Evolutionary conservation across 2,797 vertebrate genomes (phyloP).

Genomic region (Micromesistius poutassou): DNA sequence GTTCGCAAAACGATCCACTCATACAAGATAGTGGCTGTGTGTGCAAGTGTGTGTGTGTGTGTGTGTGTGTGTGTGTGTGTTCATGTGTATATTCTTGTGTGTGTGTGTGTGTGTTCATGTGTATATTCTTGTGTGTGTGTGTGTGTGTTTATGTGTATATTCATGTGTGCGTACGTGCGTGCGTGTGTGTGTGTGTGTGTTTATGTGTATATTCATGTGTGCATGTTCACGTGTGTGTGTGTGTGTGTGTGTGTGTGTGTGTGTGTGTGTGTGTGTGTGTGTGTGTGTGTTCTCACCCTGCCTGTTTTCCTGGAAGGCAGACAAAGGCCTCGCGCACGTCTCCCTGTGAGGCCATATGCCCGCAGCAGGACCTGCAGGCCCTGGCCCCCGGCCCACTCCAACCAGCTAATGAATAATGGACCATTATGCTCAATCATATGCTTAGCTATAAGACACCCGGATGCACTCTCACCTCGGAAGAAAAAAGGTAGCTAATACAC

Average conservation of each 20-base stretch:
- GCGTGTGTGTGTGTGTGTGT: slow-evolving; percentile 1
- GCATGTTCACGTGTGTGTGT: not conserved
- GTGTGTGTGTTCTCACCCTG: not conserved
- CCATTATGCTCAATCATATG: slow-evolving; percentile 72
- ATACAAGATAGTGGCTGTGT: not conserved
- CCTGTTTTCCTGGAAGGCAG: slow-evolving; percentile 39
- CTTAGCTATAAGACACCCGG: slow-evolving; percentile 45
- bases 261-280: slow-evolving; percentile 4
- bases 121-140: too few relatives aligned
- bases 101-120: too few relatives aligned
- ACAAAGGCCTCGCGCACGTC: slow-evolving; percentile 56
- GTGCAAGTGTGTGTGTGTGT: not conserved
- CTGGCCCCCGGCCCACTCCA: slow-evolving; percentile 64
- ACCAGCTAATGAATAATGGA: slow-evolving; percentile 71
- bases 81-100: too few relatives aligned
- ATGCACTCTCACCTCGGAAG: not conserved
- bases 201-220: not conserved
- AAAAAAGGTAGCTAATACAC: slow-evolving; percentile 7
- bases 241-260: not conserved
- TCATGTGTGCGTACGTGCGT: not conserved
- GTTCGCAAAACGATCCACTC: not conserved
- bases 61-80: too few relatives aligned
- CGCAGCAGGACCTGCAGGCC: slow-evolving; percentile 59
- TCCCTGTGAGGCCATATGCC: slow-evolving; percentile 68
- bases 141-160: too few relatives aligned